phyloP scores from a whole-genome alignment of 2,797 vertebrate species.

The Petrocephalus sullivani region DNA sequence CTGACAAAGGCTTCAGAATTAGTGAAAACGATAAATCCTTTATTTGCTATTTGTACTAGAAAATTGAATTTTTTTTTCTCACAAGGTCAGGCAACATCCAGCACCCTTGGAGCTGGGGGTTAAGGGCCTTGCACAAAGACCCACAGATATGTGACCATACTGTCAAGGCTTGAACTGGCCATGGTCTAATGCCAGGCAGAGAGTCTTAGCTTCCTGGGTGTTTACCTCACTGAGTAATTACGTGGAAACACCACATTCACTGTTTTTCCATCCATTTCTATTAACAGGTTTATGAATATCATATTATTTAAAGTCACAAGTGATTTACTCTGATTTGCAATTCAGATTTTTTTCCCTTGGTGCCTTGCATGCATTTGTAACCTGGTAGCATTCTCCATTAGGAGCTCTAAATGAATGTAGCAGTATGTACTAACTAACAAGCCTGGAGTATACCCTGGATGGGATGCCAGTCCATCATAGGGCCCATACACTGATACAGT shows the following conservation, averaged over 20 bases:
- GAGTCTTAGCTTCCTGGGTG: neutral
- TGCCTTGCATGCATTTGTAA: neutral
- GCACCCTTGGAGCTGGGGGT: neutral
- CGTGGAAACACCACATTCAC: neutral
- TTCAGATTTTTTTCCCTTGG: neutral
- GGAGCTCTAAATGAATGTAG: neutral
- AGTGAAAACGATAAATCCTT: neutral
- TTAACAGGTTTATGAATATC: neutral
- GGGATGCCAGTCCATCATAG: neutral
- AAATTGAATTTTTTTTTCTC: neutral
- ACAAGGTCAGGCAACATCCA: neutral
- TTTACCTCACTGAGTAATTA: neutral
- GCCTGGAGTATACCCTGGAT: neutral
- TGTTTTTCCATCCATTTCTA: neutral
- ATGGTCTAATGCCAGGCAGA: neutral
- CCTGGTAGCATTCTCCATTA: neutral
- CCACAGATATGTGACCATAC: neutral
- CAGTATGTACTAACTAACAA: neutral
- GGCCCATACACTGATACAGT: neutral
- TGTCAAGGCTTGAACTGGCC: neutral
- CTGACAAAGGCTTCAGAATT: neutral
- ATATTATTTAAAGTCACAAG: neutral
- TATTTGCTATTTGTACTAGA: neutral
- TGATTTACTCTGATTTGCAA: neutral
- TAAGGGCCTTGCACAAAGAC: neutral